These are phyloP conservation scores for Lasioglossum vierecki DNA, from an alignment of 2,888 invertebrate species.

Conservation along the genomic window DNA sequence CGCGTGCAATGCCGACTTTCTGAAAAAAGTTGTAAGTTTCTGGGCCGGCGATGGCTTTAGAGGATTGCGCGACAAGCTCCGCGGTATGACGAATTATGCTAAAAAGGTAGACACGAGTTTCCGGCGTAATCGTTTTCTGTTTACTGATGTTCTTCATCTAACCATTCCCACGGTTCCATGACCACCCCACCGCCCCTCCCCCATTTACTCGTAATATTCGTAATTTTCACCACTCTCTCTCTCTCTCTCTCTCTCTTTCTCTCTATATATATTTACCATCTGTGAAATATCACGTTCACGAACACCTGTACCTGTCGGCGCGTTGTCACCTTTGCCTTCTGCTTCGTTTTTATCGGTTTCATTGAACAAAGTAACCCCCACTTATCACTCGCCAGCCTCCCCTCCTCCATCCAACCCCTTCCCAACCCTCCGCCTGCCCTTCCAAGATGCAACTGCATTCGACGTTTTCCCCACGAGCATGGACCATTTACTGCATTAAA, in stretches of 20 bases:
- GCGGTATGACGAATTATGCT: slow-evolving; percentile 69
- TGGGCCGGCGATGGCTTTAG: slow-evolving; percentile 68
- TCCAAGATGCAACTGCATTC: slow-evolving; percentile 2
- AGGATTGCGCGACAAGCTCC: slow-evolving; percentile 68
- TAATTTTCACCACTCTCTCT: not conserved
- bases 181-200: not conserved
- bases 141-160: not conserved
- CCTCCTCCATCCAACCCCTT: not conserved
- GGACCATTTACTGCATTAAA: slow-evolving; percentile 10
- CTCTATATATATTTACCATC: not conserved
- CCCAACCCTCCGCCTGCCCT: not conserved
- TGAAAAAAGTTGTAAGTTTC: slow-evolving; percentile 90
- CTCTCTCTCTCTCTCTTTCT: not conserved
- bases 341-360: not conserved
- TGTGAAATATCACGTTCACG: not conserved
- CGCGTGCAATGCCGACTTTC: slow-evolving; percentile 94
- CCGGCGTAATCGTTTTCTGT: slow-evolving; percentile 48
- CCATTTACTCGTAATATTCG: not conserved
- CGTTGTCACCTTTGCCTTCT: slow-evolving; percentile 10
- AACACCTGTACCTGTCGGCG: not conserved
- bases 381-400: not conserved
- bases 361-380: slow-evolving; percentile 6
- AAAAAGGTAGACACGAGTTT: slow-evolving; percentile 69
- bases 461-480: slow-evolving; percentile 13
- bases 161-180: not conserved